These are phyloP conservation scores for Loripinus fragilis DNA, from an alignment of 2,888 invertebrate species.

Conservation along the genomic window DNA sequence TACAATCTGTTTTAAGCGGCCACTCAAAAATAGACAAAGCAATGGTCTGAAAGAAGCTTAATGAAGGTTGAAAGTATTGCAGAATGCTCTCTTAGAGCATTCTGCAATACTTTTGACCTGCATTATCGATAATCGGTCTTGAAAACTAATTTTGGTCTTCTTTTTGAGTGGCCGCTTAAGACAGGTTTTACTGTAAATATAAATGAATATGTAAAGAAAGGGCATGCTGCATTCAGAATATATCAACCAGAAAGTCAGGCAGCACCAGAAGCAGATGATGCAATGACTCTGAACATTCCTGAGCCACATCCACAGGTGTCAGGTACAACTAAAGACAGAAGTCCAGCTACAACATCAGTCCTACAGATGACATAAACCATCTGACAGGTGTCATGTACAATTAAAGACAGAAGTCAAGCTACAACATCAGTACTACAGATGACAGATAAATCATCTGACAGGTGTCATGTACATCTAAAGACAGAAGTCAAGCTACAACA, in stretches of 20 bases:
- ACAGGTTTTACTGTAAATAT: too few species aligned
- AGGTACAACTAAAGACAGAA: not conserved
- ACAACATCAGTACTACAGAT: not conserved
- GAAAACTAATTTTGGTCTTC: too few species aligned
- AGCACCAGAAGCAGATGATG: not conserved
- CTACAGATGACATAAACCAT: not conserved
- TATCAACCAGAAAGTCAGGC: not conserved
- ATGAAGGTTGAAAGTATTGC: too few species aligned
- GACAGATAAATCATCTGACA: too few species aligned
- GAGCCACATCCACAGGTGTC: not conserved
- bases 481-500: not conserved
- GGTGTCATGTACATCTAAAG: not conserved
- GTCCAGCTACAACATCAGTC: not conserved
- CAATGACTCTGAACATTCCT: conserved; percentile 7
- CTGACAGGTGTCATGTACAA: not conserved
- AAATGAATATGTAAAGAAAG: conserved; percentile 32
- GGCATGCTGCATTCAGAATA: not conserved
- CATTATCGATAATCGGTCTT: too few species aligned
- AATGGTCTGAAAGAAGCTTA: too few species aligned
- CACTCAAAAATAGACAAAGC: too few species aligned
- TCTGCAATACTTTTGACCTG: too few species aligned
- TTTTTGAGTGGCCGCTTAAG: too few species aligned
- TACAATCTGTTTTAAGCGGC: too few species aligned
- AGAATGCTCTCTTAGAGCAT: too few species aligned
- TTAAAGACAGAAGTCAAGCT: not conserved